Conservation (phyloP, 2,113 vertebrate genomes). For the Rhinoderma darwinii region DNA sequence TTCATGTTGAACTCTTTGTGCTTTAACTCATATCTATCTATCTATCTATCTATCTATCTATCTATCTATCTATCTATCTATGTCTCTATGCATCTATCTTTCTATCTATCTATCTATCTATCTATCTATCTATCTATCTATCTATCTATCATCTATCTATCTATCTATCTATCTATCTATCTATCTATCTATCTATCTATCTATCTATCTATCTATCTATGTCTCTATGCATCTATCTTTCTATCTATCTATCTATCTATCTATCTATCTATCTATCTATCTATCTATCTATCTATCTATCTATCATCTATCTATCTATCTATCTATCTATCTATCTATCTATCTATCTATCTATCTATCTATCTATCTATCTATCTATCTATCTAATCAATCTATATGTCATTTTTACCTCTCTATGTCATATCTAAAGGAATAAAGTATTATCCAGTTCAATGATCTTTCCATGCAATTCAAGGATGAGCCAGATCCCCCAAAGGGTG, state of each 20-base stretch:
- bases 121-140: neutral
- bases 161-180: no score
- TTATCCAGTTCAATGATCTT: no score
- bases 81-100: neutral
- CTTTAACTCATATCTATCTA: no score
- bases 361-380: conserved; percentile 13
- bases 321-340: neutral
- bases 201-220: neutral
- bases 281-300: neutral
- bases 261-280: neutral
- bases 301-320: conserved; percentile 2
- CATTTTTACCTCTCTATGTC: no score
- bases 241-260: neutral
- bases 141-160: no score
- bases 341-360: neutral
- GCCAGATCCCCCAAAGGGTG: no score
- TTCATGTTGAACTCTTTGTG: no score
- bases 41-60: neutral
- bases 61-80: neutral
- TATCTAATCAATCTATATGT: neutral
- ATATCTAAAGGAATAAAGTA: no score
- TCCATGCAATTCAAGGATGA: no score
- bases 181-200: neutral
- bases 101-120: neutral
- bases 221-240: no score